Conservation (phyloP, 2,113 vertebrate genomes). For the Circaetus cinerascens region DNA sequence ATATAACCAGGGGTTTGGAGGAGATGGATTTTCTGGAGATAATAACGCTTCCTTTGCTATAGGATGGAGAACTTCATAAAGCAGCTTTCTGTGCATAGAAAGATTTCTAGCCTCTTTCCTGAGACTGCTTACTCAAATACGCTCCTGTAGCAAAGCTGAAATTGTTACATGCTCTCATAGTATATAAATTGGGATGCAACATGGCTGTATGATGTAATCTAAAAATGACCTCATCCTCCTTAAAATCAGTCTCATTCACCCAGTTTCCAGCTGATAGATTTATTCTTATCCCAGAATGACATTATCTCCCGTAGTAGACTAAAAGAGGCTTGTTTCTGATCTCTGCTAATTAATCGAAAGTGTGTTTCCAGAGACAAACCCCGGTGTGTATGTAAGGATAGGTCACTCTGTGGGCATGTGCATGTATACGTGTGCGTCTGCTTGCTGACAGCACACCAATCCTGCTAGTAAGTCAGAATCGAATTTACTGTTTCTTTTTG, state of each 20-base stretch:
- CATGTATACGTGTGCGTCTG: not conserved
- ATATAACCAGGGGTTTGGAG: not conserved
- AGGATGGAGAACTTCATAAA: not conserved
- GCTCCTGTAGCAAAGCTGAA: not conserved
- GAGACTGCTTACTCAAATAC: not conserved
- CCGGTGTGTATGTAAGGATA: not conserved
- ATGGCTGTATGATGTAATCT: not conserved
- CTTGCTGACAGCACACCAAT: not conserved
- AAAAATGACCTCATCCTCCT: constrained; percentile 16
- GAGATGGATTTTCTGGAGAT: not conserved
- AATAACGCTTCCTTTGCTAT: not conserved
- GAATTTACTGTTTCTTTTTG: constrained; percentile 31
- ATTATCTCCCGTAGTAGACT: not conserved
- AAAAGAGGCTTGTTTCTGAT: not conserved
- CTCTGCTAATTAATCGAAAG: not conserved
- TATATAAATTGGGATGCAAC: not conserved
- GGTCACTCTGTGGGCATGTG: not conserved
- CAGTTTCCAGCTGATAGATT: not conserved
- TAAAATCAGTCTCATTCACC: constrained; percentile 8
- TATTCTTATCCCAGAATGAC: not conserved
- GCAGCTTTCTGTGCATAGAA: not conserved
- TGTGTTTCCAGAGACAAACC: not conserved
- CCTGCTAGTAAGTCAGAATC: constrained; percentile 14
- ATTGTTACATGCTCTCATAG: not conserved
- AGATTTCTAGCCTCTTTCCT: not conserved